Percentiles rank a stretch among this genome's conserved stretches.
Evolutionary conservation across 2,797 vertebrate species (phyloP).

Genomic region (Paguma larvata): DNA sequence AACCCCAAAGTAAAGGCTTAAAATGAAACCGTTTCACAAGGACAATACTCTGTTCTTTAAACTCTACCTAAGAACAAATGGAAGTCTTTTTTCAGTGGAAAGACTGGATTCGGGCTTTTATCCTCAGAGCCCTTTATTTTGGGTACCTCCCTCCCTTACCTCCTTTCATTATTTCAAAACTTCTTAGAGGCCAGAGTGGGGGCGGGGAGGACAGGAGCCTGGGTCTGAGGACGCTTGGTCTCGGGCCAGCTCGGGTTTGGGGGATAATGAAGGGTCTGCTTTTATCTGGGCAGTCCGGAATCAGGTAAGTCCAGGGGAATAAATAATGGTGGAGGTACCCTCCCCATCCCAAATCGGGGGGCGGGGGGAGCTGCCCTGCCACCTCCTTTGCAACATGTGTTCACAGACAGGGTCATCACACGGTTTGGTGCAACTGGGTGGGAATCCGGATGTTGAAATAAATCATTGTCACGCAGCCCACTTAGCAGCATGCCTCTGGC

Average conservation of each 20-base stretch:
- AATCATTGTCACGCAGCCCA: neutral
- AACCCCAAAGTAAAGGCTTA: slow-evolving; percentile 87
- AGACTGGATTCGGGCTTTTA: slow-evolving; percentile 86
- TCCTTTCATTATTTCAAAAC: slow-evolving; percentile 86
- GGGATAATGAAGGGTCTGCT: neutral
- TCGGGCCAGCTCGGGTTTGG: neutral
- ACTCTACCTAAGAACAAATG: slow-evolving; percentile 87
- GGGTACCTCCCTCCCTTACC: slow-evolving; percentile 76
- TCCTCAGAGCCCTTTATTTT: slow-evolving; percentile 82
- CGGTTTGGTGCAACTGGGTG: neutral
- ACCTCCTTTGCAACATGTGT: neutral
- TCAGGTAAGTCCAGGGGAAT: slow-evolving; percentile 22
- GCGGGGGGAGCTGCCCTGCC: slow-evolving; percentile 19
- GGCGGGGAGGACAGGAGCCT: neutral
- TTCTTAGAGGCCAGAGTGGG: slow-evolving; percentile 67
- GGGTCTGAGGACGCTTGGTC: neutral
- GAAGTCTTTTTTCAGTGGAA: slow-evolving; percentile 83
- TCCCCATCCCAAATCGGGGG: neutral
- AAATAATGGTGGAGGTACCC: neutral
- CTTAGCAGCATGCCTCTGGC: neutral
- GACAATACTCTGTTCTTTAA: slow-evolving; percentile 89
- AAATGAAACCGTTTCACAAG: slow-evolving; percentile 86
- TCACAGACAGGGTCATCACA: neutral
- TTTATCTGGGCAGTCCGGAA: neutral
- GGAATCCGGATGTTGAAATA: slow-evolving; percentile 24